These are phyloP conservation scores for Dryocosmus kuriphilus DNA, from an alignment of 2,888 invertebrate species.

Conservation along the genomic window DNA sequence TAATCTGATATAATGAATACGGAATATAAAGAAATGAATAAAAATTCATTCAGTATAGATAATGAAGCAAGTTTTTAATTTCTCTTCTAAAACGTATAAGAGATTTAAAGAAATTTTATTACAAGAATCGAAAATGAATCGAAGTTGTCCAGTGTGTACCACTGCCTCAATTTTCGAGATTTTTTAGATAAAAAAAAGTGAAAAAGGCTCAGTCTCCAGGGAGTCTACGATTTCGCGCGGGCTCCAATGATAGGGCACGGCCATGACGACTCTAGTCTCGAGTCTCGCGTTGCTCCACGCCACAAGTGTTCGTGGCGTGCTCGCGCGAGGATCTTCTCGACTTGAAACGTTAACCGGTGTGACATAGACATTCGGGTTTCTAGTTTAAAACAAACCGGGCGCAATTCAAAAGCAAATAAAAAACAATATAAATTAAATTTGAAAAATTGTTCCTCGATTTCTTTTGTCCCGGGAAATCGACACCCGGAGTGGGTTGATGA, in stretches of 20 bases:
- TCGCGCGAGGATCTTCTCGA: slow-evolving; percentile 64
- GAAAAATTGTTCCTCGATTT: slow-evolving; percentile 15
- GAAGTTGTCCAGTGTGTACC: too few relatives aligned
- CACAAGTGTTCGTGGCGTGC: slow-evolving; percentile 73
- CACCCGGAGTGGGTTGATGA: slow-evolving; percentile 25
- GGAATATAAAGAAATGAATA: too few relatives aligned
- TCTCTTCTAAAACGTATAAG: too few relatives aligned
- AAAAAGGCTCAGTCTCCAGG: neutral
- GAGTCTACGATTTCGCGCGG: slow-evolving; percentile 44
- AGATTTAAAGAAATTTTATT: too few relatives aligned
- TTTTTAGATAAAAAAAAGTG: too few relatives aligned
- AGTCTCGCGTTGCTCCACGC: slow-evolving; percentile 61
- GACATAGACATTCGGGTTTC: slow-evolving; percentile 39
- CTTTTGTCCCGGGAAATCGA: slow-evolving; percentile 24
- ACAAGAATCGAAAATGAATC: too few relatives aligned
- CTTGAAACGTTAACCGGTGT: slow-evolving; percentile 50
- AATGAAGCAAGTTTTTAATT: too few relatives aligned
- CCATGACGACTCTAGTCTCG: slow-evolving; percentile 53
- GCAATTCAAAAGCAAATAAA: neutral
- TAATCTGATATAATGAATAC: too few relatives aligned
- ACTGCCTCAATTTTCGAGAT: too few relatives aligned
- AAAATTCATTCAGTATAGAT: too few relatives aligned
- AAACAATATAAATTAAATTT: slow-evolving; percentile 1
- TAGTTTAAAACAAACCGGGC: slow-evolving; percentile 41
- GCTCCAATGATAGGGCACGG: slow-evolving; percentile 44